Conservation (phyloP, 2,113 vertebrate species). For the Rhipidura dahli region DNA sequence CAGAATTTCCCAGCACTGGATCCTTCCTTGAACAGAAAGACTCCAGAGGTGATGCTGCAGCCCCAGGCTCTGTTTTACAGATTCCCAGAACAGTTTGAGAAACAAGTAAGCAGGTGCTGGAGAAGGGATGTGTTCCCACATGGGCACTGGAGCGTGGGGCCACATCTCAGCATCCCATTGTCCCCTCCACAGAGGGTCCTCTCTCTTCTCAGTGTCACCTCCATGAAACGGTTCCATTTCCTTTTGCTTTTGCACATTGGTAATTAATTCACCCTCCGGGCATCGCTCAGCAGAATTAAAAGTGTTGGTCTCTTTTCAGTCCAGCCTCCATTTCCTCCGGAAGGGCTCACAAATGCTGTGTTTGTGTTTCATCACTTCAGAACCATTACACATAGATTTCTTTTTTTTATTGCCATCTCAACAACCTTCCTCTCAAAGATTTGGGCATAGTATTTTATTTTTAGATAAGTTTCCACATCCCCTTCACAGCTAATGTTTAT, state of each 20-base stretch:
- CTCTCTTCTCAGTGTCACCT: neutral
- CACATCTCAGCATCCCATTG: neutral
- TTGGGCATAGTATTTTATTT: slow-evolving; percentile 48
- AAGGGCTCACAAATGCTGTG: neutral
- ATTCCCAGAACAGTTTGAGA: neutral
- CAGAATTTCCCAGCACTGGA: neutral
- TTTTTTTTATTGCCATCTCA: neutral
- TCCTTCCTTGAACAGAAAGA: neutral
- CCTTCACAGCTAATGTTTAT: slow-evolving; percentile 39
- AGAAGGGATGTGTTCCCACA: neutral
- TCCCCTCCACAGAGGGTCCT: neutral
- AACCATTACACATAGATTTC: neutral
- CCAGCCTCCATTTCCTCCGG: neutral
- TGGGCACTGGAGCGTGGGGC: neutral
- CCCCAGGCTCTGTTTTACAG: neutral
- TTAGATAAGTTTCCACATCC: slow-evolving; percentile 54
- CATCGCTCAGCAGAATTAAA: slow-evolving; percentile 54
- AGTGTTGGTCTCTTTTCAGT: slow-evolving; percentile 15
- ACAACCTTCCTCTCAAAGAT: slow-evolving; percentile 8
- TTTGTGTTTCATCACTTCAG: neutral
- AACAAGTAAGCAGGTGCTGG: neutral
- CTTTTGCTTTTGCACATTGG: slow-evolving; percentile 10
- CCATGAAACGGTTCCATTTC: neutral
- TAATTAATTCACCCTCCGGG: neutral
- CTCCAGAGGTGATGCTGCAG: neutral